These are phyloP conservation scores for Picathartes gymnocephalus DNA, from an alignment of 2,113 vertebrate genomes.

Conservation along the genomic window DNA sequence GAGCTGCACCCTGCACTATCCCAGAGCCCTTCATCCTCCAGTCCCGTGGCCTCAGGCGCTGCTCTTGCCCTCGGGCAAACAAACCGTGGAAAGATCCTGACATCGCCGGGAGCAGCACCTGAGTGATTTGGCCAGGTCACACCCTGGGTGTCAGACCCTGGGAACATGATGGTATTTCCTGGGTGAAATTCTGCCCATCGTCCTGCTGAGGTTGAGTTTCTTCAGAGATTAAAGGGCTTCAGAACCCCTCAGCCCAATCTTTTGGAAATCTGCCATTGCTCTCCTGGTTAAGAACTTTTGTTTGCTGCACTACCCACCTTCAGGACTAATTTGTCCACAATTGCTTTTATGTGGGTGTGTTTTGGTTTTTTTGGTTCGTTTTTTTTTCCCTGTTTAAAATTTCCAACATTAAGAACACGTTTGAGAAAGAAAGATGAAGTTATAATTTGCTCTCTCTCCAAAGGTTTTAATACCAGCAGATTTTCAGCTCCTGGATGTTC, in stretches of 20 bases:
- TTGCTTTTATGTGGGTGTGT: not conserved
- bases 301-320: not conserved
- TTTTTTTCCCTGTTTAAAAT: not conserved
- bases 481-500: not conserved
- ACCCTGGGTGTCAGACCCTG: not conserved
- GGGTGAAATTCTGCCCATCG: not conserved
- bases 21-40: not conserved
- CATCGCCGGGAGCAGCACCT: not conserved
- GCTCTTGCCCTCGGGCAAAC: not conserved
- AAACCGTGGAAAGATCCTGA: not conserved
- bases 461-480: not conserved
- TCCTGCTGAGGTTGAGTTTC: not conserved
- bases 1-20: not conserved
- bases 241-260: not conserved
- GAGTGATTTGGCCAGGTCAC: not conserved
- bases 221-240: not conserved
- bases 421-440: not conserved
- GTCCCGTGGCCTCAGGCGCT: rapidly evolving
- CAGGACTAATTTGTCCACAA: not conserved
- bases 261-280: not conserved
- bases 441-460: not conserved
- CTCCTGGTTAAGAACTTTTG: not conserved
- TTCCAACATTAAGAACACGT: not conserved
- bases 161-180: not conserved
- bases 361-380: not conserved